These are phyloP conservation scores for Otis tarda DNA, from an alignment of 2,113 vertebrate species.

Conservation along the genomic window DNA sequence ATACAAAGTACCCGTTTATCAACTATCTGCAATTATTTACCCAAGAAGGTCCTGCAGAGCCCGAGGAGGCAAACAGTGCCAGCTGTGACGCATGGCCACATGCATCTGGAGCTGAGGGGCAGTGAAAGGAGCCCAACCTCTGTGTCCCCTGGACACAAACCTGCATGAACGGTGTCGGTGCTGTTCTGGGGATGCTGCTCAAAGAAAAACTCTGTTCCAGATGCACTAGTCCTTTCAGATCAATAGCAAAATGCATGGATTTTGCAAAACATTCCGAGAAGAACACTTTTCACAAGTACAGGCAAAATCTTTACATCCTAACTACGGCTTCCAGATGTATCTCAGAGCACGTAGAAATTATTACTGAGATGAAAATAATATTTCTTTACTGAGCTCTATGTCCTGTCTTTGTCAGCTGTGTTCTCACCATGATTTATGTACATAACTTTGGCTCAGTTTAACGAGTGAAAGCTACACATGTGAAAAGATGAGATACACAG, in stretches of 20 bases:
- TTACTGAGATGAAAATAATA: not conserved
- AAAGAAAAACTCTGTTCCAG: not conserved
- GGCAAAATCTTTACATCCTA: not conserved
- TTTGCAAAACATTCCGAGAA: not conserved
- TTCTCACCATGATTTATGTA: not conserved
- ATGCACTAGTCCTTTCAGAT: not conserved
- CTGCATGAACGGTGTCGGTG: accelerated
- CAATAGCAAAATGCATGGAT: not conserved
- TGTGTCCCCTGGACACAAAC: not conserved
- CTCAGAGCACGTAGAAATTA: not conserved
- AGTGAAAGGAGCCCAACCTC: not conserved
- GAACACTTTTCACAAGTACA: not conserved
- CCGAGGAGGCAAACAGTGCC: not conserved
- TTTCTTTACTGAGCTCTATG: slow-evolving; percentile 3
- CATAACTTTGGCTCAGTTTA: not conserved
- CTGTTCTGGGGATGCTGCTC: not conserved
- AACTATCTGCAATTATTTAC: slow-evolving; percentile 44
- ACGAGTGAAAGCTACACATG: not conserved
- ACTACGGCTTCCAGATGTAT: slow-evolving; percentile 42
- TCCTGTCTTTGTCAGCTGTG: not conserved
- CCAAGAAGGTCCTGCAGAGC: not conserved
- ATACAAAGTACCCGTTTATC: slow-evolving; percentile 22
- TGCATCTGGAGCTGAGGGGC: not conserved
- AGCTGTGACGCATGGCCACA: not conserved
- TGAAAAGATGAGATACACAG: not conserved